Evolutionary conservation across 2,888 invertebrate genomes (phyloP).

Genomic region (Mechanitis mazaeus): DNA sequence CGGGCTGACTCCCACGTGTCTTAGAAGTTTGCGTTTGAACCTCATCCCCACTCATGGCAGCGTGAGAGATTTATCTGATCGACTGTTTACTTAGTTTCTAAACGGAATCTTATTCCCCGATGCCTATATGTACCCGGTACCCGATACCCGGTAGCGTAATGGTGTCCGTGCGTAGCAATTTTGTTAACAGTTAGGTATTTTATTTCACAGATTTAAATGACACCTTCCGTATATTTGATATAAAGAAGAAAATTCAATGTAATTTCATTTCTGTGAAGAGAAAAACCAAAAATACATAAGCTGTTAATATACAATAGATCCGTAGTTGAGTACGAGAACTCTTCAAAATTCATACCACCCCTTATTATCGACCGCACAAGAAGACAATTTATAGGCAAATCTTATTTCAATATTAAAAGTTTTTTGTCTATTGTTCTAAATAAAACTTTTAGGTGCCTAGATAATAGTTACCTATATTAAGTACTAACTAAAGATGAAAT

Average conservation of each 20-base stretch:
- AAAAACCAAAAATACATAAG: background rate
- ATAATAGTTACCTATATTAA: no score
- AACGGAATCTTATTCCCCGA: slow-evolving; percentile 28
- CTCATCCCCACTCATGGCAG: slow-evolving; percentile 10
- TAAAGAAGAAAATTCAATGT: background rate
- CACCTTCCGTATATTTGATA: no score
- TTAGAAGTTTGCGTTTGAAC: slow-evolving; percentile 20
- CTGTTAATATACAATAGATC: background rate
- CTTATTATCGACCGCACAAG: background rate
- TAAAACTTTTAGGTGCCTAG: no score
- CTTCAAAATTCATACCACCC: background rate
- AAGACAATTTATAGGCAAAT: background rate
- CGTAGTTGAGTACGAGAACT: background rate
- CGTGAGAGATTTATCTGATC: slow-evolving; percentile 32
- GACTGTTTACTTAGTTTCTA: slow-evolving; percentile 36
- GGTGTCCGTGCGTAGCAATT: slow-evolving; percentile 23
- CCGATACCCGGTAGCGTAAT: slow-evolving; percentile 19
- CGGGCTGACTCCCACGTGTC: slow-evolving; percentile 45
- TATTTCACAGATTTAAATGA: no score
- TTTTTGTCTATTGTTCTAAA: no score
- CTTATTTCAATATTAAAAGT: background rate
- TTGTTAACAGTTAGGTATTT: slow-evolving; percentile 17
- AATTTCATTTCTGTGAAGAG: background rate
- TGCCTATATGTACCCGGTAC: slow-evolving; percentile 21
- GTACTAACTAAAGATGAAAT: no score